These are phyloP conservation scores for Mycetomoellerius zeteki DNA, from an alignment of 1,140 invertebrate genomes.

Conservation along the genomic window DNA sequence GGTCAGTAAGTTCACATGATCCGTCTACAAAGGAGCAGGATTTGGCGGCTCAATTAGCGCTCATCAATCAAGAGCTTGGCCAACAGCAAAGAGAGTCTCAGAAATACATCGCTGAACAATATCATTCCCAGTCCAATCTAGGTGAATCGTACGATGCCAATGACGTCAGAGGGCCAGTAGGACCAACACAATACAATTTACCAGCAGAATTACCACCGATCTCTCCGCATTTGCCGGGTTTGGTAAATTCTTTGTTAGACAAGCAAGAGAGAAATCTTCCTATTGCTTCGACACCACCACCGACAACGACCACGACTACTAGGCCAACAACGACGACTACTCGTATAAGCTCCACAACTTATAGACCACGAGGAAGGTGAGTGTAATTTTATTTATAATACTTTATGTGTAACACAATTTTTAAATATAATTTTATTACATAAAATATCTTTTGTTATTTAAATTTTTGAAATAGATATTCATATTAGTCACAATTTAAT, in stretches of 20 bases:
- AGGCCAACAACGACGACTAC: slow-evolving; percentile 77
- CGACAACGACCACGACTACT: slow-evolving; percentile 74
- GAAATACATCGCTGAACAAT: slow-evolving; percentile 59
- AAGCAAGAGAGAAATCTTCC: slow-evolving; percentile 73
- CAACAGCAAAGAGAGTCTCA: slow-evolving; percentile 74
- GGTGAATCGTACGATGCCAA: slow-evolving; percentile 58
- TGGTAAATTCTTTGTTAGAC: slow-evolving; percentile 89
- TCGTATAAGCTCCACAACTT: slow-evolving; percentile 78
- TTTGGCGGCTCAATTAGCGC: slow-evolving; percentile 74
- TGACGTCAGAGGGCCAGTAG: slow-evolving; percentile 76
- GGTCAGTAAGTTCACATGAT: slow-evolving; percentile 60
- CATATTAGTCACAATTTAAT: background rate
- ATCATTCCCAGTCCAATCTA: slow-evolving; percentile 35
- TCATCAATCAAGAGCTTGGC: slow-evolving; percentile 74
- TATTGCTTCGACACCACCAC: slow-evolving; percentile 53
- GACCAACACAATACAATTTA: slow-evolving; percentile 82
- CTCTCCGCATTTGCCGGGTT: slow-evolving; percentile 87
- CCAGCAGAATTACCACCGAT: slow-evolving; percentile 87
- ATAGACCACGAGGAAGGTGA: slow-evolving; percentile 78
- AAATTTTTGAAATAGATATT: background rate
- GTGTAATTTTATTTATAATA: slow-evolving; percentile 66
- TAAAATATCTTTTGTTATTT: background rate
- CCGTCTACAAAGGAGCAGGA: slow-evolving; percentile 73
- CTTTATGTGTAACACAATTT: background rate
- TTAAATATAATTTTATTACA: background rate